Conservation (phyloP, 2,888 invertebrate genomes). For the Cerceris rybyensis region DNA sequence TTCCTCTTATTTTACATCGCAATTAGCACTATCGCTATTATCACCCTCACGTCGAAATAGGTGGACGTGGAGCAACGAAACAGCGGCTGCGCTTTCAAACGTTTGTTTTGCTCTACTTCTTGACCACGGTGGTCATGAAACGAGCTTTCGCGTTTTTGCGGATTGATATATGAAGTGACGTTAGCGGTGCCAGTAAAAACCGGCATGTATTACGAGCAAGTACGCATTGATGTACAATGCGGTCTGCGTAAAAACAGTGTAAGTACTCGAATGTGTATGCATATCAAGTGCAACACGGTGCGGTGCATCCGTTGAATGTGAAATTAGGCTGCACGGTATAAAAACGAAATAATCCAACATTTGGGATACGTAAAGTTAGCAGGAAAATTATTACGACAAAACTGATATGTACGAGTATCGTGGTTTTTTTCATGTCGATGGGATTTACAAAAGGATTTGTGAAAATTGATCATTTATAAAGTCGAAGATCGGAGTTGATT, state of each 20-base stretch:
- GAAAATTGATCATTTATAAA: no score
- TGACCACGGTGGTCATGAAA: conserved; percentile 30
- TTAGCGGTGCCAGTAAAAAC: conserved; percentile 47
- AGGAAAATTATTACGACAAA: conserved; percentile 21
- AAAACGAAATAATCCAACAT: conserved; percentile 29
- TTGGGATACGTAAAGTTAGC: neutral
- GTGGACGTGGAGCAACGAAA: conserved; percentile 22
- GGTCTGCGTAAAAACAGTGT: conserved; percentile 35
- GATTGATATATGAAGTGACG: conserved; percentile 62
- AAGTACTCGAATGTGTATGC: conserved; percentile 46
- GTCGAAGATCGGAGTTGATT: no score
- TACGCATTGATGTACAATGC: conserved; percentile 49
- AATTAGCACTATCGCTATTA: neutral
- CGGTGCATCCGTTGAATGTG: conserved; percentile 45
- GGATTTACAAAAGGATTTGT: no score
- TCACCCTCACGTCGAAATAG: neutral
- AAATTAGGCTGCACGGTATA: conserved; percentile 21
- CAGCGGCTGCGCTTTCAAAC: conserved; percentile 15
- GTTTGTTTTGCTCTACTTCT: conserved; percentile 55
- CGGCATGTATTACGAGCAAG: conserved; percentile 32
- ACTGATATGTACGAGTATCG: neutral
- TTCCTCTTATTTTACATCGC: neutral
- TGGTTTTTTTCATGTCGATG: neutral
- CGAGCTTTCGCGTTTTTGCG: conserved; percentile 51
- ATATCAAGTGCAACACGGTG: conserved; percentile 45